These are phyloP conservation scores for Meleagris gallopavo DNA, from an alignment of 2,113 vertebrate species.

Conservation along the genomic window DNA sequence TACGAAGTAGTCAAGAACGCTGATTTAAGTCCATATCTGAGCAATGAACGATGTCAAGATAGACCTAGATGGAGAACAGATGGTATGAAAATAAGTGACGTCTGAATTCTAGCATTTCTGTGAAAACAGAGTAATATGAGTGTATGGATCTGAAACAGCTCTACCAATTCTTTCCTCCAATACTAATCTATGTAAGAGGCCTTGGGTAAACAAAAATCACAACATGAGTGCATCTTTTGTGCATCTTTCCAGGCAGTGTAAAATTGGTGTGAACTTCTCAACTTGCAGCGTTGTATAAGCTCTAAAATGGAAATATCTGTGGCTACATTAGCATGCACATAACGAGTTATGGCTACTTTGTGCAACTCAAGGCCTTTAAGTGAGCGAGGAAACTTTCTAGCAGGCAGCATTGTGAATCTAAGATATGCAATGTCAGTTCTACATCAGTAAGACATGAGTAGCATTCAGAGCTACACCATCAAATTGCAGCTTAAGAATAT, in stretches of 20 bases:
- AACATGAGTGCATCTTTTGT: neutral
- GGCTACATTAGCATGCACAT: neutral
- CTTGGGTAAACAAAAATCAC: neutral
- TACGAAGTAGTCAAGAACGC: neutral
- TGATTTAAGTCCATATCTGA: neutral
- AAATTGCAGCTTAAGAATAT: neutral
- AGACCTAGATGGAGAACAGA: neutral
- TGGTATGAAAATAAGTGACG: neutral
- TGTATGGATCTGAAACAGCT: neutral
- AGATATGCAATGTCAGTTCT: neutral
- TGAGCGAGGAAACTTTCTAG: neutral
- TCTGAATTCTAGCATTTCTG: neutral
- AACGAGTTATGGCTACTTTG: neutral
- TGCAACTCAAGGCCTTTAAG: neutral
- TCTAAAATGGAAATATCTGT: neutral
- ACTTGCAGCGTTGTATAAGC: neutral
- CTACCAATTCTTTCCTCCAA: neutral
- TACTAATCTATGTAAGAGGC: neutral
- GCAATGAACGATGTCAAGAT: neutral
- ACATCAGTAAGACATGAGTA: neutral
- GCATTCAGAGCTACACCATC: neutral
- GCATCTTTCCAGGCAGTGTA: neutral
- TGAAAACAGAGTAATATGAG: neutral
- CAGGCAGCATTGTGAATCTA: neutral
- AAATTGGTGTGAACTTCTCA: neutral